Conservation (phyloP, 2,797 vertebrate species). For the Lepilemur septentrionalis region DNA sequence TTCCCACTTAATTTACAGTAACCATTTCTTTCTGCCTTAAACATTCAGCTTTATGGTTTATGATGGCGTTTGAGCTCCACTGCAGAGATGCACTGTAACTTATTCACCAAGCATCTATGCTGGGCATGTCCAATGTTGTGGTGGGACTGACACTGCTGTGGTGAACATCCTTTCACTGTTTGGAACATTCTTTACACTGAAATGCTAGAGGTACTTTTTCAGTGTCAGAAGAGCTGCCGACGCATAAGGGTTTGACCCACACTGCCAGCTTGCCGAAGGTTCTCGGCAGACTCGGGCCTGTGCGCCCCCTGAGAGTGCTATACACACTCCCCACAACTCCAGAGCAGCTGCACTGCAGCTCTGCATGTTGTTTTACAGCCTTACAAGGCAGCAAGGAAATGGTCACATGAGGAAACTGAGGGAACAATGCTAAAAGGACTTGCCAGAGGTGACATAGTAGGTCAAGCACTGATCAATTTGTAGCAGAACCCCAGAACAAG, state of each 20-base stretch:
- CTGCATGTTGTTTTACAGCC: not conserved
- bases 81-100: not conserved
- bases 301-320: not conserved
- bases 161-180: not conserved
- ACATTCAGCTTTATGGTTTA: not conserved
- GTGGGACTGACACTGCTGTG: not conserved
- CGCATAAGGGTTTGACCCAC: not conserved
- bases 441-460: not conserved
- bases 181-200: not conserved
- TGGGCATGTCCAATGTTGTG: not conserved
- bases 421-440: not conserved
- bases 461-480: not conserved
- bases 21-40: not conserved
- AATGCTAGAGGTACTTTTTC: not conserved
- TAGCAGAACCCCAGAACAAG: not conserved
- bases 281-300: not conserved
- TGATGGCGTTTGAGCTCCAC: not conserved
- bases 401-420: not conserved
- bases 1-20: not conserved
- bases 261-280: not conserved
- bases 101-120: not conserved
- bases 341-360: accelerated
- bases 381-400: not conserved
- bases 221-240: not conserved
- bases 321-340: not conserved